These are phyloP conservation scores for Poeciliopsis paucimaculata DNA, from an alignment of 2,797 vertebrate genomes.

Conservation along the genomic window DNA sequence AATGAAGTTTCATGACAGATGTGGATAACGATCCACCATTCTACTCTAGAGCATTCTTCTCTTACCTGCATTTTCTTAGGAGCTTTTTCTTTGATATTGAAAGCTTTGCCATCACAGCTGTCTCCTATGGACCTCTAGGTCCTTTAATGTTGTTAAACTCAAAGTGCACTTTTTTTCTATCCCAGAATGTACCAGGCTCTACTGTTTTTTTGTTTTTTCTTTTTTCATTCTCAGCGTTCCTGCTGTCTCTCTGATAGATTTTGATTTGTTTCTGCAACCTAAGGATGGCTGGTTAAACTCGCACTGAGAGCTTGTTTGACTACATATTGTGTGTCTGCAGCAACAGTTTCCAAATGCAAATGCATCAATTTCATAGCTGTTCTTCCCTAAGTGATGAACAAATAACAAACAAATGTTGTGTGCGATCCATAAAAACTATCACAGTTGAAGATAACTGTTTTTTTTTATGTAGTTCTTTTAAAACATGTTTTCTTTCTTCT, in stretches of 20 bases:
- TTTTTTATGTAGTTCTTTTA: neutral
- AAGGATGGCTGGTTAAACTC: conserved; percentile 3
- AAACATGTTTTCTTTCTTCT: neutral
- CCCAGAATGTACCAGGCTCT: neutral
- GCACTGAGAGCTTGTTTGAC: conserved; percentile 3
- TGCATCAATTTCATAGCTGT: neutral
- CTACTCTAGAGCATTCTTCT: conserved; percentile 8
- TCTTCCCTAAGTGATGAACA: neutral
- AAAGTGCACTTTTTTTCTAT: conserved; percentile 1
- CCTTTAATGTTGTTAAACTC: conserved; percentile 19
- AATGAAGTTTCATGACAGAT: conserved; percentile 16
- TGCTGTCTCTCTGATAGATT: conserved; percentile 14
- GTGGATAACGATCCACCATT: conserved; percentile 1
- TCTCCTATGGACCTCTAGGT: conserved; percentile 10
- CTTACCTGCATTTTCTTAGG: conserved; percentile 10
- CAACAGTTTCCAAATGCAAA: neutral
- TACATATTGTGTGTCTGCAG: conserved; percentile 4
- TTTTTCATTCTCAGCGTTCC: neutral
- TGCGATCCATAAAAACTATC: neutral
- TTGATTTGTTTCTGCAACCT: conserved; percentile 18
- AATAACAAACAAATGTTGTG: neutral
- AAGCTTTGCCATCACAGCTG: conserved; percentile 9
- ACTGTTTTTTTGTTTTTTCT: neutral
- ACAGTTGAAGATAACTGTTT: neutral
- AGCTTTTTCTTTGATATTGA: conserved; percentile 11